phyloP scores from a whole-genome alignment of 2,888 invertebrate genomes.

The Pterostichus madidus region DNA sequence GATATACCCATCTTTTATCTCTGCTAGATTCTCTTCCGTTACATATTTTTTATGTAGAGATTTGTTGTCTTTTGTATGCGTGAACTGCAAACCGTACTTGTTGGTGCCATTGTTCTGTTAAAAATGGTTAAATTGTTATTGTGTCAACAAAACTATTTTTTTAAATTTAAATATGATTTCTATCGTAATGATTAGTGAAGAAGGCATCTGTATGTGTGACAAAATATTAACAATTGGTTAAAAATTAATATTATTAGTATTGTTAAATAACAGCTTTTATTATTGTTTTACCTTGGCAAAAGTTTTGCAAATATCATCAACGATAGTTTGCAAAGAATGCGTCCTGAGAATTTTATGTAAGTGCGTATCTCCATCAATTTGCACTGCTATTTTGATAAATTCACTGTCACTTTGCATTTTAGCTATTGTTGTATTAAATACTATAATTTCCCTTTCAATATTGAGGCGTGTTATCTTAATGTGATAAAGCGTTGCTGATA shows the following conservation, averaged over 20 bases:
- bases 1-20: slow-evolving; percentile 73
- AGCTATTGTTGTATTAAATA: slow-evolving; percentile 18
- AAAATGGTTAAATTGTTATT: neutral
- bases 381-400: slow-evolving; percentile 68
- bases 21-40: slow-evolving; percentile 72
- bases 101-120: slow-evolving; percentile 27
- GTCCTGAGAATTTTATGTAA: slow-evolving; percentile 69
- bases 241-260: too few relatives aligned
- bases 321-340: slow-evolving; percentile 68
- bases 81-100: slow-evolving; percentile 24
- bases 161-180: too few relatives aligned
- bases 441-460: slow-evolving; percentile 18
- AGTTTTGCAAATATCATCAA: slow-evolving; percentile 68
- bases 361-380: slow-evolving; percentile 67
- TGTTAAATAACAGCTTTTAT: too few relatives aligned
- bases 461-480: slow-evolving; percentile 36
- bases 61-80: slow-evolving; percentile 66
- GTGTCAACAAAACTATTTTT: too few relatives aligned
- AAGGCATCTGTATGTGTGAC: too few relatives aligned
- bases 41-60: slow-evolving; percentile 71
- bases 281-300: slow-evolving; percentile 34
- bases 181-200: too few relatives aligned
- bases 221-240: too few relatives aligned
- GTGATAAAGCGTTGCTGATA: slow-evolving; percentile 25
- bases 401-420: slow-evolving; percentile 52